phyloP scores from a whole-genome alignment of 2,888 invertebrate species.

The Mythimna loreyi region DNA sequence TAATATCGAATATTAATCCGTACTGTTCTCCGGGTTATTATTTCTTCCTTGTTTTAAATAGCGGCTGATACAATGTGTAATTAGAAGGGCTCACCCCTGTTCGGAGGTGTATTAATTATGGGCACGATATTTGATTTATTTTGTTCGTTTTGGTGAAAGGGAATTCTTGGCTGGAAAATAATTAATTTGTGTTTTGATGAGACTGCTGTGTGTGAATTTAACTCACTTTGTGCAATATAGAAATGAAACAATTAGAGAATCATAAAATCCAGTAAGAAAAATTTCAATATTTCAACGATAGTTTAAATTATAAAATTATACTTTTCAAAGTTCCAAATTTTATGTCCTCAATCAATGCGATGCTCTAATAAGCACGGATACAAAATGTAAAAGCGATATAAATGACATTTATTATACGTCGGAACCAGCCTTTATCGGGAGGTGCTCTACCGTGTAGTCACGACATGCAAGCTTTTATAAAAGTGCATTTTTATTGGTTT shows the following conservation, averaged over 20 bases:
- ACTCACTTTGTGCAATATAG: background rate
- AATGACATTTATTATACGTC: conserved; percentile 53
- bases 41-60: conserved; percentile 51
- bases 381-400: conserved; percentile 47
- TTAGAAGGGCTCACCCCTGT: conserved; percentile 56
- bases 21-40: conserved; percentile 43
- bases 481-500: conserved; percentile 28
- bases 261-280: background rate
- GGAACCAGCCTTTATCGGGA: conserved; percentile 24
- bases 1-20: conserved; percentile 63
- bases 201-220: background rate
- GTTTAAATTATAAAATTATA: conserved; percentile 10
- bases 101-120: conserved; percentile 43
- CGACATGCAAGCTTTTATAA: conserved; percentile 33
- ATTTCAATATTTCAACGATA: background rate
- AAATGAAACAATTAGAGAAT: background rate
- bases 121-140: conserved; percentile 52
- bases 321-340: conserved; percentile 3
- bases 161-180: background rate
- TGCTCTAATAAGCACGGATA: conserved; percentile 25
- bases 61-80: conserved; percentile 49
- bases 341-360: conserved; percentile 5
- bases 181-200: background rate
- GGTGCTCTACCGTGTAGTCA: conserved; percentile 45
- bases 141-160: conserved; percentile 32